These are phyloP conservation scores for Serrognathus titanus DNA, from an alignment of 2,888 invertebrate species.

Conservation along the genomic window DNA sequence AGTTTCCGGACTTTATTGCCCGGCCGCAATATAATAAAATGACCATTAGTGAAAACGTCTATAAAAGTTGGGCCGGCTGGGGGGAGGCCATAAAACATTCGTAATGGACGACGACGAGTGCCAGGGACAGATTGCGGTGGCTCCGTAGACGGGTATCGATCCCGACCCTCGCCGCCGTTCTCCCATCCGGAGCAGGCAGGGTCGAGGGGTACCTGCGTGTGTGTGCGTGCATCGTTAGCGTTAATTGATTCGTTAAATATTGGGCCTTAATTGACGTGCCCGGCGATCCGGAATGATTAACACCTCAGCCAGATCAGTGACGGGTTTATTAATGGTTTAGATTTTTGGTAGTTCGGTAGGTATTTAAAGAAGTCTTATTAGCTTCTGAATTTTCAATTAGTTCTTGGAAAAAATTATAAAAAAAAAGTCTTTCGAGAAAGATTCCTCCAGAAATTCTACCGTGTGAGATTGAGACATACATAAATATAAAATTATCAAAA, in stretches of 20 bases:
- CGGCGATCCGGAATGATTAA: too few species aligned
- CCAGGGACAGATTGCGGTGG: slow-evolving; percentile 10
- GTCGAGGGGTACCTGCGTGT: slow-evolving; percentile 1
- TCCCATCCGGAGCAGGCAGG: background rate
- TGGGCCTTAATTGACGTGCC: background rate
- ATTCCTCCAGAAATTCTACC: too few species aligned
- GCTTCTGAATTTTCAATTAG: too few species aligned
- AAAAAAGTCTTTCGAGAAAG: too few species aligned
- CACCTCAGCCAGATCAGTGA: too few species aligned
- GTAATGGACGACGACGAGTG: slow-evolving; percentile 42
- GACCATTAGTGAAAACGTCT: slow-evolving; percentile 3
- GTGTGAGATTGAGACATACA: too few species aligned
- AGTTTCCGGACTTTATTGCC: background rate
- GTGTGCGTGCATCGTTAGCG: background rate
- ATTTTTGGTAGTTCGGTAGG: too few species aligned
- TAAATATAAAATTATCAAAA: too few species aligned
- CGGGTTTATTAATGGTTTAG: too few species aligned
- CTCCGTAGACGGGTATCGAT: background rate
- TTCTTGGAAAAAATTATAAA: too few species aligned
- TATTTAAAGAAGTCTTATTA: too few species aligned
- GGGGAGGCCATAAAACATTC: slow-evolving; percentile 47
- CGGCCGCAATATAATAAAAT: background rate
- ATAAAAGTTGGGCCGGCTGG: slow-evolving; percentile 16
- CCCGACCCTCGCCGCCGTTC: background rate
- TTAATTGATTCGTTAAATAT: slow-evolving; percentile 1